Evolutionary conservation across 2,888 invertebrate species (phyloP), one percentile per base, ranked within the genome.

Genomic region (Drosophila lacicola): DNA sequence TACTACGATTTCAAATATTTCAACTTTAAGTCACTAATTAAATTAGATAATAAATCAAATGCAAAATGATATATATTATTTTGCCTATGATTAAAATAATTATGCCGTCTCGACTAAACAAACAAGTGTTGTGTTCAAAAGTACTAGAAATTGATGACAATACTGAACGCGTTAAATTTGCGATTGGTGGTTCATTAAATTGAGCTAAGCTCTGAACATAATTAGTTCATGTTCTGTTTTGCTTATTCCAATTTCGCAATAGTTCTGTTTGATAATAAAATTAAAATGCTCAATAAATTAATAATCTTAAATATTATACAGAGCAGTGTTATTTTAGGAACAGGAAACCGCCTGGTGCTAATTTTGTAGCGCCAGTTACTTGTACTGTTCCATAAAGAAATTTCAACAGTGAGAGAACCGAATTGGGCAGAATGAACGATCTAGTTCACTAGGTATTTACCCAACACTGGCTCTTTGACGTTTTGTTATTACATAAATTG

Each of bases 401-500:
- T 25, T 39, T 25, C 11, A 39, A 8, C 4, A 10, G 13, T 17
- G 19, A 8, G 3, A n/a, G 8, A 63, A 19, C 25, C n/a, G 19
- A 19, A 36, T 29, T 33, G 10, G 14, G 10, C 13, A 39, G 29
- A 14, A 4, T 29, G 11, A 51, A 50, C 34, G 60, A 68, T 46
- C 56, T 46, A 60, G 72, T 61, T 75, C 73, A 54, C 34, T 19
- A 0, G 1, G 6, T 2, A 13, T 9, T 45, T 75, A 17, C n/a
- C 4, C 58, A 75, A 77, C 75, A 75, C 70, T 78, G 62, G 21
- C 4, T 5, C 1, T 47, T 80, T 74, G 76, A 78, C 83, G 54
- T 83, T 87, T 87, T 87, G 70, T 78, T 82, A 83, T 88, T 88
- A 88, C 84, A 86, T 86, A 86, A 88, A 83, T 29, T 77, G 63